Base-by-base conservation (phyloP, 2,888 invertebrate species). In the Caenorhabditis sp. region DNA sequence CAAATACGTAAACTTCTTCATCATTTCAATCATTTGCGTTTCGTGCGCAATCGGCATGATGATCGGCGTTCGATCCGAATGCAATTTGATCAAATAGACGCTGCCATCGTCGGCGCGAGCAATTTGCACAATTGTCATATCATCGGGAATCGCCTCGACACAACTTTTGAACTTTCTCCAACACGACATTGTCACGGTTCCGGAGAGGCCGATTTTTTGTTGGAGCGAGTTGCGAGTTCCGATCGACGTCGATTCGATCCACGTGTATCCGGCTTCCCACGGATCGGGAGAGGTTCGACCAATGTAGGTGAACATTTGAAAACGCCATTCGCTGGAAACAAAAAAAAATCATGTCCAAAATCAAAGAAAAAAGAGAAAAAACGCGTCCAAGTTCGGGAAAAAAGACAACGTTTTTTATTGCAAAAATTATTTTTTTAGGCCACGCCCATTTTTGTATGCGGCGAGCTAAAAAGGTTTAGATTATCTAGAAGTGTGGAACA, bases 1-100 rank as follows among this genome's bases (percentile, higher is more conserved):
- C 23, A 71, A 43, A 50, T 49, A 36, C 3, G 51, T 59, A 31
- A 70, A 67, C 57, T 71, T 76, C 8, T 68, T 62, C 66, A 68
- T 63, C 58, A 75, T 43, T 55, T 75, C 75, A 1, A 12, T 23
- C 12, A 62, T 64, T 27, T 69, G 55, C 0, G 67, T 23, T 17
- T 58, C 8, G 51, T 77, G 73, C 6, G 71, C 73, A 3, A 79
- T 17, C n/a, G 79, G 79, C 51, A 77, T 62, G 8, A 77, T 65
- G 17, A 79, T 60, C 0, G 76, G 70, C 19, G 61, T 60, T 1
- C 76, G 62, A 43, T 71, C 71, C 1, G 66, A 51, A 36, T 75
- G 75, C n/a, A 75, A 27, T 31, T 75, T 75, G 54, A 75, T 63
- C 43, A 75, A 14, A 24, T 75, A 65, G 19, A 70, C 55, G 12